Evolutionary conservation across 1,140 invertebrate species (phyloP).

Genomic region (Chlorops oryzae): DNA sequence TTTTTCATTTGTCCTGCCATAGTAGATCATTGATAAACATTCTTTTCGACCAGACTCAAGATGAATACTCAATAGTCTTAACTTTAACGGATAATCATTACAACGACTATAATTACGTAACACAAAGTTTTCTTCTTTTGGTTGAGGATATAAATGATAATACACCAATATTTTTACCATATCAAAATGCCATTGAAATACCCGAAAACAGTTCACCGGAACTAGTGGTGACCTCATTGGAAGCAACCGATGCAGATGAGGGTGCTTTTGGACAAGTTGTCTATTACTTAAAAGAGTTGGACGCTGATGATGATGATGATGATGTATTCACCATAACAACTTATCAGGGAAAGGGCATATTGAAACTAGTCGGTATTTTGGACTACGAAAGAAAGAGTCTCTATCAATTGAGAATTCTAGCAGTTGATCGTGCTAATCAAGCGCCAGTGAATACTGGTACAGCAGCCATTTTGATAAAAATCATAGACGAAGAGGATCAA

Average conservation of each 20-base stretch:
- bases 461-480: conserved; percentile 79
- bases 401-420: conserved; percentile 79
- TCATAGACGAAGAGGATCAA: conserved; percentile 84
- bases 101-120: conserved; percentile 82
- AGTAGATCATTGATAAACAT: not conserved
- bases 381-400: conserved; percentile 85
- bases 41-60: conserved; percentile 57
- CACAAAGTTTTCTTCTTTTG: conserved; percentile 78
- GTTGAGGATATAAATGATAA: conserved; percentile 92
- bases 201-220: conserved; percentile 70
- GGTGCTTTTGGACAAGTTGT: conserved; percentile 84
- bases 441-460: conserved; percentile 71
- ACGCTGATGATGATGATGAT: conserved; percentile 72
- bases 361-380: conserved; percentile 66
- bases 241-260: conserved; percentile 83
- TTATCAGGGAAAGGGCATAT: conserved; percentile 78
- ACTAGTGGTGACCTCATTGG: conserved; percentile 70
- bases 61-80: conserved; percentile 82
- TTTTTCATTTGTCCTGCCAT: too few relatives aligned
- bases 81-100: conserved; percentile 84
- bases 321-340: conserved; percentile 76
- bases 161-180: conserved; percentile 78
- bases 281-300: conserved; percentile 69
- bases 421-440: conserved; percentile 77
- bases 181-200: conserved; percentile 72